Base-by-base conservation (phyloP, 2,888 invertebrate genomes). In the Catocala nupta region DNA sequence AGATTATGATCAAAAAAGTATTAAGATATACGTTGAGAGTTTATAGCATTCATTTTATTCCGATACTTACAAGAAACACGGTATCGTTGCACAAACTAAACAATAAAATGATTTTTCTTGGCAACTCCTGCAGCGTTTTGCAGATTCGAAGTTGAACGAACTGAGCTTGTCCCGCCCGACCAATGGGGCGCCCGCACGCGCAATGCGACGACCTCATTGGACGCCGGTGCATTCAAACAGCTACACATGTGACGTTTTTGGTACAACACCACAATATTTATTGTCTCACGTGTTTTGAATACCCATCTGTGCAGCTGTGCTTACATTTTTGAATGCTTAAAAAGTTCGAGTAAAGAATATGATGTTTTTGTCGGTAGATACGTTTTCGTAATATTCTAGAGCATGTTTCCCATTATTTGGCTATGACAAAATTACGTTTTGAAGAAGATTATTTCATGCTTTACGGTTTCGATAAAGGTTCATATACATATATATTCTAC, bases 191-290 rank as follows among this genome's bases (percentile, higher is more conserved):
- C 73, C 73, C 70, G 80, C 70, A 84, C 91, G 90, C 92, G 92
- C 92, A 92, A 81, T 92, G 92, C 91, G 92, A 84, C 88, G 91
- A 84, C 90, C 91, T 81, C 86, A 84, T 89, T 90, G 89, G 85
- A 72, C 70, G 78, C 69, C 69, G 66, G 71, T 83, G 83, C 82
- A 84, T 81, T 77, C 72, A 76, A 75, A 77, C 73, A 65, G 63
- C 36, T 73, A 69, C 70, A 75, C 74, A 75, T 73, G 68, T 75
- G 68, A 76, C 67, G 70, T 77, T 81, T 80, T 81, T 73, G 68
- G 71, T 70, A 71, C 68, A 63, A 55, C 64, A 66, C 68, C 62
- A 62, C 65, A 8, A 13, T 75, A 77, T 81, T 81, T 75, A 81
- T 71, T 68, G 70, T 70, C 65, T 74, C 55, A 70, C 69, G 64